These are phyloP conservation scores for Acrocephalus arundinaceus DNA, from an alignment of 2,113 vertebrate species.

Conservation along the genomic window DNA sequence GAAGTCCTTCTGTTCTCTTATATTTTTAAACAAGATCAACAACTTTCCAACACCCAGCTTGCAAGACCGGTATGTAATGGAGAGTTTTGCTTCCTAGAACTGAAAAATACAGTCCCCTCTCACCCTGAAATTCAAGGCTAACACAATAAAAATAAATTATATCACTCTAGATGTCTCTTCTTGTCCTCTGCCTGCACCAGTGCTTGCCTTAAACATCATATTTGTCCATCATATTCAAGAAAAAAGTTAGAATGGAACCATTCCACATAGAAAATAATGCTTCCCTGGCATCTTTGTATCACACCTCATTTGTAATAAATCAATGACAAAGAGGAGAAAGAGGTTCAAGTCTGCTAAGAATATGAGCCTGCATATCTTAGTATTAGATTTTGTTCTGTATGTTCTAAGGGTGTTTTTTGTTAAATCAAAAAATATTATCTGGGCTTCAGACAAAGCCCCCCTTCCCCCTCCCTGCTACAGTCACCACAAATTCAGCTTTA, in stretches of 20 bases:
- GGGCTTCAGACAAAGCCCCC: neutral
- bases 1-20: neutral
- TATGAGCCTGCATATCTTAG: neutral
- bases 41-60: constrained; percentile 4
- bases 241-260: neutral
- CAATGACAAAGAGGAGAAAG: neutral
- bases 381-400: neutral
- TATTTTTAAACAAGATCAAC: neutral
- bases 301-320: neutral
- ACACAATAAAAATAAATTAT: neutral
- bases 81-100: neutral
- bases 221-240: neutral
- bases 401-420: neutral
- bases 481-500: neutral
- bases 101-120: neutral
- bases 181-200: neutral
- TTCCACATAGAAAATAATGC: neutral
- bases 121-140: neutral
- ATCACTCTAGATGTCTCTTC: neutral
- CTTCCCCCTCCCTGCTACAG: neutral
- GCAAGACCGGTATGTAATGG: neutral
- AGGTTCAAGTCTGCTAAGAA: neutral
- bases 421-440: neutral
- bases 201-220: neutral
- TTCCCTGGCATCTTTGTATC: neutral